These are phyloP conservation scores for Pardalotus punctatus DNA, from an alignment of 2,113 vertebrate species.

Conservation along the genomic window DNA sequence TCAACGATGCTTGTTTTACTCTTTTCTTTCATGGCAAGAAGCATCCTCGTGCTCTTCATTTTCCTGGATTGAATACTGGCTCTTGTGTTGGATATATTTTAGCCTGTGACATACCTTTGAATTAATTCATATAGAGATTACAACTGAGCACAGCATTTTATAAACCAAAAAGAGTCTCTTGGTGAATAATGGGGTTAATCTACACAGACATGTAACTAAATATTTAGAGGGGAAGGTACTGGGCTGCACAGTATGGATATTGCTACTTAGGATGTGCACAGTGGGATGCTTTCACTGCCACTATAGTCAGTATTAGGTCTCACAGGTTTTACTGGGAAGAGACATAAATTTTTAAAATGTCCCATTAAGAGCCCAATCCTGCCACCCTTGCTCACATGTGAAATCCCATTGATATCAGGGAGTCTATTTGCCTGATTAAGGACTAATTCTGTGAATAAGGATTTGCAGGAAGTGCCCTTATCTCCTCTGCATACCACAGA, in stretches of 20 bases:
- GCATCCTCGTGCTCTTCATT: background rate
- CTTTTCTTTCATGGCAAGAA: background rate
- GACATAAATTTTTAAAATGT: background rate
- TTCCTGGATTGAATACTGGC: background rate
- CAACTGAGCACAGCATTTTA: background rate
- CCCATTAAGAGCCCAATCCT: conserved; percentile 7
- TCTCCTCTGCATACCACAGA: conserved; percentile 63
- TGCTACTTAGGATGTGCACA: background rate
- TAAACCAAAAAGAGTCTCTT: background rate
- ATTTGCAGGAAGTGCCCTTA: conserved; percentile 64
- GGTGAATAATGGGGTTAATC: background rate
- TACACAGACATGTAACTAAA: rapidly evolving
- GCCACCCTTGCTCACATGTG: background rate
- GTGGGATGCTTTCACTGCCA: background rate
- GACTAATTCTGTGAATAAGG: conserved; percentile 56
- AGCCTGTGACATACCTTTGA: background rate
- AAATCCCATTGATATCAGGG: conserved; percentile 12
- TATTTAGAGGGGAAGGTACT: background rate
- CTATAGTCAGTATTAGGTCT: background rate
- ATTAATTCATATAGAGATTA: background rate
- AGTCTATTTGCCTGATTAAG: conserved; percentile 45
- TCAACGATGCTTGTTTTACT: background rate
- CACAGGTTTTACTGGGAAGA: background rate
- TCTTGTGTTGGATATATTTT: background rate
- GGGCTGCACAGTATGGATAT: background rate